Conservation (phyloP, 92 coral and sea anemone genomes). For the Diadumene lineata region DNA sequence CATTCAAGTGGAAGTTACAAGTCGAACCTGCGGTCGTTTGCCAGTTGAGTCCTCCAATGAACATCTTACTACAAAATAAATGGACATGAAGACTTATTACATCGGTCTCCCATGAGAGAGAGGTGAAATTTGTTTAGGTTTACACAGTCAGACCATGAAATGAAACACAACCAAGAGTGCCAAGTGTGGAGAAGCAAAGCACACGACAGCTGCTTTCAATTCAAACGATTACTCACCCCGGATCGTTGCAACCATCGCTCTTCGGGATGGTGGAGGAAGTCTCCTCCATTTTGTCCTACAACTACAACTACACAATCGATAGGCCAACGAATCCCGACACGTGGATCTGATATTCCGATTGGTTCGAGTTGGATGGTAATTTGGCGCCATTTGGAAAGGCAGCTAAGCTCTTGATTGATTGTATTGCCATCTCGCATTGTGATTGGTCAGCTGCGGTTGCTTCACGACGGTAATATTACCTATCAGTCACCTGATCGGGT, state of each 20-base stretch:
- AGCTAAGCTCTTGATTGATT: constrained; percentile 89
- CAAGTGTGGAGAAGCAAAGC: not conserved
- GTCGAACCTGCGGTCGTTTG: constrained; percentile 94
- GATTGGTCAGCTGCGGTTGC: constrained; percentile 69
- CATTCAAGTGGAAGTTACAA: constrained; percentile 38
- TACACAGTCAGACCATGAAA: not conserved
- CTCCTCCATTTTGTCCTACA: constrained; percentile 99
- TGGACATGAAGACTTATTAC: constrained; percentile 31
- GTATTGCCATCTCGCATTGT: constrained; percentile 53
- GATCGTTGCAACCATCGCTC: constrained; percentile 94
- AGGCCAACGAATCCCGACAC: constrained; percentile 93
- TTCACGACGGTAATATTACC: constrained; percentile 68
- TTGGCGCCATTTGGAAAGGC: constrained; percentile 99
- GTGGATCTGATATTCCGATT: constrained; percentile 95
- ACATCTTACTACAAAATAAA: constrained; percentile 89
- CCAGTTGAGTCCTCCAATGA: constrained; percentile 99
- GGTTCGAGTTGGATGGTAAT: constrained; percentile 94
- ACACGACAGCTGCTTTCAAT: not conserved
- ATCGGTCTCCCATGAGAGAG: constrained; percentile 43
- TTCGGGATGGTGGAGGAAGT: constrained; percentile 92
- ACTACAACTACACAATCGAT: constrained; percentile 93
- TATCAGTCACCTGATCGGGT: constrained; percentile 61
- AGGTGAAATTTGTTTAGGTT: constrained; percentile 25
- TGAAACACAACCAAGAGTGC: constrained; percentile 18
- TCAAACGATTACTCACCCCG: constrained; percentile 73